Conservation (phyloP, 2,113 vertebrate genomes). For the Callaeas wilsoni region DNA sequence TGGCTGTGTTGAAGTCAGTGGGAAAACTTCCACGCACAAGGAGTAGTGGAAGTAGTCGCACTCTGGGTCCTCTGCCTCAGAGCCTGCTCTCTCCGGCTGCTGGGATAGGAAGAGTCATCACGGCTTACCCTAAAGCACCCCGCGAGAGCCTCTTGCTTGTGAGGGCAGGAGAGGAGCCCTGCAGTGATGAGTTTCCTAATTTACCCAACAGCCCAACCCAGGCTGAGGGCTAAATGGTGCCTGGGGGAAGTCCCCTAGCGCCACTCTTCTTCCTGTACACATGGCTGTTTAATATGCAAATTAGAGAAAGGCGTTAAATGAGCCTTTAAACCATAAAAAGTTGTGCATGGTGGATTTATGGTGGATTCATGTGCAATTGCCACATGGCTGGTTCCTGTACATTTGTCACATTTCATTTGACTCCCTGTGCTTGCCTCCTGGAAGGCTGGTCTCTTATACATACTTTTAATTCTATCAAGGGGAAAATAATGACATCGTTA, state of each 20-base stretch:
- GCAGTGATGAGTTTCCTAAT: background rate
- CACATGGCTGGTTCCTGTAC: background rate
- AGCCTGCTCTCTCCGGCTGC: background rate
- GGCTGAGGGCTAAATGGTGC: background rate
- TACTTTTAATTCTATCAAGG: background rate
- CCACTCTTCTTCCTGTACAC: background rate
- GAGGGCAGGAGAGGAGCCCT: background rate
- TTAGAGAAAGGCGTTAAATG: background rate
- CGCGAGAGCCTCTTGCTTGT: background rate
- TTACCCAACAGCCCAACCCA: background rate
- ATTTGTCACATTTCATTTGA: constrained; percentile 36
- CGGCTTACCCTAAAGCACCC: background rate
- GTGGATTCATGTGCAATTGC: background rate
- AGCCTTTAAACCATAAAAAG: constrained; percentile 10
- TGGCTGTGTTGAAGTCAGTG: background rate
- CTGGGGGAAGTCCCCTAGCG: background rate
- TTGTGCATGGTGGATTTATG: background rate
- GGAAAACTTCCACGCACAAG: background rate
- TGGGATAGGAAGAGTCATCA: background rate
- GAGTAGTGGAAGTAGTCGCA: background rate
- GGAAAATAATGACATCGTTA: background rate
- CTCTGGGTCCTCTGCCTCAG: background rate
- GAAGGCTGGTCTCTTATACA: background rate
- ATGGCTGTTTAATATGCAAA: background rate
- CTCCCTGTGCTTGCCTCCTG: background rate